These are phyloP conservation scores for Gallinago solitaria DNA, from an alignment of 2,797 vertebrate genomes.

Conservation along the genomic window DNA sequence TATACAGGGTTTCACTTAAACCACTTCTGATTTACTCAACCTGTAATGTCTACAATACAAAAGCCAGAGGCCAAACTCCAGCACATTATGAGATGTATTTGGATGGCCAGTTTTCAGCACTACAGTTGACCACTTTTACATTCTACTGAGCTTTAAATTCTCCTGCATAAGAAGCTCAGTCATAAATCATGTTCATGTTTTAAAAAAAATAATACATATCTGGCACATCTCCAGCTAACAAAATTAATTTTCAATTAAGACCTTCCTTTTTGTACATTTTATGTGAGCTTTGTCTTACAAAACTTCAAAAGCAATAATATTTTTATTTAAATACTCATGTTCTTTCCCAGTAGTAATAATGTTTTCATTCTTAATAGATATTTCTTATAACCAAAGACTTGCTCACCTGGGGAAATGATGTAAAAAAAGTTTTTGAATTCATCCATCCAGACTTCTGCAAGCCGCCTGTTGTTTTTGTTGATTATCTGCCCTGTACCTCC, in stretches of 20 bases:
- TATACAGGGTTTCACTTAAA: not conserved
- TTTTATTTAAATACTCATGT: not conserved
- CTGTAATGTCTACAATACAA: not conserved
- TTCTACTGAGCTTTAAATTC: not conserved
- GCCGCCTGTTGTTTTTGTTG: constrained; percentile 97
- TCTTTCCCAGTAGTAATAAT: not conserved
- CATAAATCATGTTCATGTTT: not conserved
- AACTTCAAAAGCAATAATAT: not conserved
- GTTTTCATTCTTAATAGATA: not conserved
- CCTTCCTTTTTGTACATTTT: not conserved
- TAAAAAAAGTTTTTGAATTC: constrained; percentile 99
- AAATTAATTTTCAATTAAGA: not conserved
- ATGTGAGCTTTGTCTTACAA: not conserved
- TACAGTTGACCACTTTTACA: not conserved
- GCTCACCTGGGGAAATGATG: constrained; percentile 97
- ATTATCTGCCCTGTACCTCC: constrained; percentile 98
- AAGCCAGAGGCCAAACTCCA: not conserved
- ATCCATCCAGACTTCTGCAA: constrained; percentile 99
- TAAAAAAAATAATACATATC: not conserved
- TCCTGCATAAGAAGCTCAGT: not conserved
- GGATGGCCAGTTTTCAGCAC: not conserved
- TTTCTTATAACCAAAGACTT: constrained; percentile 6
- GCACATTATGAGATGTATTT: not conserved
- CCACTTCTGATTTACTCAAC: not conserved
- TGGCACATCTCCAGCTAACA: not conserved